phyloP scores from a whole-genome alignment of 2,797 vertebrate species.

The Megaceryle alcyon region DNA sequence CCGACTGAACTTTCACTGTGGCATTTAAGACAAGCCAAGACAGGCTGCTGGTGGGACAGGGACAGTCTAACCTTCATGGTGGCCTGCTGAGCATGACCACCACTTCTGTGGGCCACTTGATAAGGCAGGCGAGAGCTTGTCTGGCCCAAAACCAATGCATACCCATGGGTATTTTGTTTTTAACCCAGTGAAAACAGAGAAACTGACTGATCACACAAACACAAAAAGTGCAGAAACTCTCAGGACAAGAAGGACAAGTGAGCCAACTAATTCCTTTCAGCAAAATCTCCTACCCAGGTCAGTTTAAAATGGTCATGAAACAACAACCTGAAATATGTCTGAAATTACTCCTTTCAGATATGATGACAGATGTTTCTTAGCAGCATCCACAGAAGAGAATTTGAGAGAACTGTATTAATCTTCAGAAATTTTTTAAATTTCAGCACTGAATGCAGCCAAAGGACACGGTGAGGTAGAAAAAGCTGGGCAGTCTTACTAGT shows the following conservation, averaged over 20 bases:
- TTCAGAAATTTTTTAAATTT: not conserved
- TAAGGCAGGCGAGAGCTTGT: not conserved
- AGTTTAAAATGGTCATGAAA: not conserved
- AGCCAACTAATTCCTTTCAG: not conserved
- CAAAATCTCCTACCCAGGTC: not conserved
- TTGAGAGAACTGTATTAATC: not conserved
- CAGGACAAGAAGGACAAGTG: not conserved
- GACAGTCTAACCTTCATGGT: not conserved
- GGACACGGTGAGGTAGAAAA: not conserved
- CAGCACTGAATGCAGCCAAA: not conserved
- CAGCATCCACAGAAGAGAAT: not conserved
- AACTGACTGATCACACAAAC: not conserved
- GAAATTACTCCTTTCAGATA: not conserved
- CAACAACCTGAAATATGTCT: not conserved
- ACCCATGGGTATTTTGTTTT: not conserved
- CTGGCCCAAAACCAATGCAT: not conserved
- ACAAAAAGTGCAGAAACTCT: not conserved
- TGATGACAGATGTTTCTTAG: not conserved
- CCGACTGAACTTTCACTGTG: not conserved
- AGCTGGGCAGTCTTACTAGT: not conserved
- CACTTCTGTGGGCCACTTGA: rapidly evolving
- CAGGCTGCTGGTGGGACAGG: not conserved
- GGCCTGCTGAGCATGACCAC: not conserved
- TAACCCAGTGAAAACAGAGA: not conserved
- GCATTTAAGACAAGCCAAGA: not conserved